phyloP scores from a whole-genome alignment of 35 echinoderm and acorn worm species.

The Heliocidaris tuberculata region DNA sequence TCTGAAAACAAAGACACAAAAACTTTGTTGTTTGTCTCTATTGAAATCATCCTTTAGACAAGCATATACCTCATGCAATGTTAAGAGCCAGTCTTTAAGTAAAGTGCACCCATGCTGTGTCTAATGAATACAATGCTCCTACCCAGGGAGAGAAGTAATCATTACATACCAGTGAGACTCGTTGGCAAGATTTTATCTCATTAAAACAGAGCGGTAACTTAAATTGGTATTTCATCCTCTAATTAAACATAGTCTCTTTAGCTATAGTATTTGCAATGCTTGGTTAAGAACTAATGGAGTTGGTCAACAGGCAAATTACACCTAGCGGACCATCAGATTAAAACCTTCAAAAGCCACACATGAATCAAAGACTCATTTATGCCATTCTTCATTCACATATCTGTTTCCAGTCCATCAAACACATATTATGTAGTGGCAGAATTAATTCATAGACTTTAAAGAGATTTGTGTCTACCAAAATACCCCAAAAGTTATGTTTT shows the following conservation, averaged over 20 bases:
- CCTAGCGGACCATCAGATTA: not conserved
- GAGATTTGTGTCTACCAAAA: not conserved
- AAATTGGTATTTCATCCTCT: not conserved
- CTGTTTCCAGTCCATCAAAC: not conserved
- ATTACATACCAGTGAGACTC: not conserved
- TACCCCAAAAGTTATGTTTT: not conserved
- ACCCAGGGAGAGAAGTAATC: not conserved
- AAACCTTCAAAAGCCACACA: not conserved
- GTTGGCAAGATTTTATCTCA: not conserved
- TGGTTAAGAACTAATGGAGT: not conserved
- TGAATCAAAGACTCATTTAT: not conserved
- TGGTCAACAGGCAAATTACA: not conserved
- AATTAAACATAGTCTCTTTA: not conserved
- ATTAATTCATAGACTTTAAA: not conserved
- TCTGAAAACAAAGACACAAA: too few species aligned
- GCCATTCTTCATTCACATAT: not conserved
- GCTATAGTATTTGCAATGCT: not conserved
- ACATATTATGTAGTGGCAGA: not conserved
- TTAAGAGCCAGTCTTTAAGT: not conserved
- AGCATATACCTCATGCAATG: too few species aligned
- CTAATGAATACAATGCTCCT: not conserved
- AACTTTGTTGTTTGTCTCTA: too few species aligned
- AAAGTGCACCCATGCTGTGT: not conserved
- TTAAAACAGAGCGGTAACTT: not conserved
- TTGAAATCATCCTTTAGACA: too few species aligned